phyloP scores from a whole-genome alignment of 2,113 vertebrate genomes.

The Trogon surrucura region DNA sequence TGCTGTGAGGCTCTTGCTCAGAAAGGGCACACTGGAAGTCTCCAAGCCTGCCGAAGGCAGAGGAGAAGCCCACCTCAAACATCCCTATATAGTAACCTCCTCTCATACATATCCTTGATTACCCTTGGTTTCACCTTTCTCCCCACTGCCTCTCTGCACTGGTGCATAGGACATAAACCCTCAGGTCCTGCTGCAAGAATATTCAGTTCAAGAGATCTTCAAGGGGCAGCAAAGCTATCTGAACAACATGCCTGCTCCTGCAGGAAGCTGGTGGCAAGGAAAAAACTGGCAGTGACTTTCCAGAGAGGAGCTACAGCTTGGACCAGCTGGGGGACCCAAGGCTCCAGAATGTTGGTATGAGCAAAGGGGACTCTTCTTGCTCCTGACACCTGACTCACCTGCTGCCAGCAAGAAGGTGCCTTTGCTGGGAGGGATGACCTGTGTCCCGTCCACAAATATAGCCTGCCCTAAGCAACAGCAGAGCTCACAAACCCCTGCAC shows the following conservation, averaged over 20 bases:
- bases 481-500: background rate
- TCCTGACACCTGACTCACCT: background rate
- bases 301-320: background rate
- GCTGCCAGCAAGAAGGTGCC: background rate
- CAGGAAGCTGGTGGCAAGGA: background rate
- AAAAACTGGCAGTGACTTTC: background rate
- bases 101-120: background rate
- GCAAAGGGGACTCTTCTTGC: background rate
- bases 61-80: background rate
- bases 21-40: background rate
- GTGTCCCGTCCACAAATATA: background rate
- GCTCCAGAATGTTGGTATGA: background rate
- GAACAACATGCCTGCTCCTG: background rate
- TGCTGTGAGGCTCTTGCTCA: background rate
- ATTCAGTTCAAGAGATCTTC: background rate
- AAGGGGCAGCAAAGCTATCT: background rate
- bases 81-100: background rate
- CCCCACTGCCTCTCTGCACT: background rate
- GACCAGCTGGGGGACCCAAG: background rate
- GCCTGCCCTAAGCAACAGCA: background rate
- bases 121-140: constrained; percentile 29
- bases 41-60: background rate
- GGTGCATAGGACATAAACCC: background rate
- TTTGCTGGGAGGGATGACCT: background rate
- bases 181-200: background rate